Conservation (phyloP, 2,888 invertebrate species). For the Lycophotia porphyrea region DNA sequence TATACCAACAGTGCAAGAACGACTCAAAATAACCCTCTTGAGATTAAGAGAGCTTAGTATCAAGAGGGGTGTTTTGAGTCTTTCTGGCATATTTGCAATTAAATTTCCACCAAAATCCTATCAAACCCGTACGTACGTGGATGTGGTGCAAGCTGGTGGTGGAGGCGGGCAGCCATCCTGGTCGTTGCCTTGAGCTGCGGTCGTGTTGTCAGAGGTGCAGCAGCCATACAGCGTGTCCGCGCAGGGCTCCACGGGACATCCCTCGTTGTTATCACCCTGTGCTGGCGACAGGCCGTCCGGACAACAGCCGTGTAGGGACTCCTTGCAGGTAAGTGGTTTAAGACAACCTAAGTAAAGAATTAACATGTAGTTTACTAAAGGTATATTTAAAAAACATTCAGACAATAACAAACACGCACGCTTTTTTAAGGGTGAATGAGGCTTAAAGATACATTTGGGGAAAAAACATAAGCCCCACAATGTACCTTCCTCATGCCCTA, state of each 20-base stretch:
- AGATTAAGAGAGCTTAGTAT: neutral
- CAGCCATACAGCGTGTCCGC: constrained; percentile 96
- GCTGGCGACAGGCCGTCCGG: constrained; percentile 95
- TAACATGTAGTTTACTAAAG: neutral
- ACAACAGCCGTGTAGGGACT: constrained; percentile 95
- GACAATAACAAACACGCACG: no score
- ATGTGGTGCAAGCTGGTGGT: constrained; percentile 89
- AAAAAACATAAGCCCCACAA: no score
- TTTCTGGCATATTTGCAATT: neutral
- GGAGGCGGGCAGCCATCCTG: constrained; percentile 95
- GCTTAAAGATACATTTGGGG: no score
- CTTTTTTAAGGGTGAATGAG: no score
- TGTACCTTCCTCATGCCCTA: no score
- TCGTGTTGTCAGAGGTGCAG: constrained; percentile 93
- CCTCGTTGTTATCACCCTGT: constrained; percentile 92
- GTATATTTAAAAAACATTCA: neutral
- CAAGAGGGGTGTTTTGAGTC: neutral
- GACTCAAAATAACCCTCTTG: neutral
- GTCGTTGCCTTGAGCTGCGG: constrained; percentile 94
- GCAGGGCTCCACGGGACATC: constrained; percentile 94
- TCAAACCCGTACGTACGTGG: constrained; percentile 82
- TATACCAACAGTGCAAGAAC: neutral
- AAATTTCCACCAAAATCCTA: neutral
- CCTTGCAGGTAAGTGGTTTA: constrained; percentile 93
- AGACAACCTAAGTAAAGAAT: constrained; percentile 90